A percentile compares a stretch with the other conserved stretches of the same genome.
phyloP scores from a whole-genome alignment of 1,140 invertebrate genomes.

The Notospermus geniculatus region DNA sequence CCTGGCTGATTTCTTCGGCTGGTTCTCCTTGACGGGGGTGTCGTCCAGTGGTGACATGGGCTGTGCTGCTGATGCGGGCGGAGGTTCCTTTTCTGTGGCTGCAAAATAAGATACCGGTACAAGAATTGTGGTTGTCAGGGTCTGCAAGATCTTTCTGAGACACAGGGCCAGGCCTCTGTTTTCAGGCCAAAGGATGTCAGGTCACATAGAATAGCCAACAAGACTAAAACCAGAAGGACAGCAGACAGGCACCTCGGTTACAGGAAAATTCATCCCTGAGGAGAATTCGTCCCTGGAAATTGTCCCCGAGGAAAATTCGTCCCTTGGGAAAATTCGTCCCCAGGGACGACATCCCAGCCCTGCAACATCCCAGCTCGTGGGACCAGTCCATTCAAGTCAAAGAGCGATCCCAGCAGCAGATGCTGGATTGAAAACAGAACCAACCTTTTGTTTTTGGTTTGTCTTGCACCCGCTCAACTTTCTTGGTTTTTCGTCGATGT shows the following conservation, averaged over 20 bases:
- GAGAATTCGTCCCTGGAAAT: not conserved
- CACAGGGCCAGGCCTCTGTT: too few relatives aligned
- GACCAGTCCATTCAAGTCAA: not conserved
- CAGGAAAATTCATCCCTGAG: not conserved
- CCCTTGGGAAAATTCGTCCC: too few relatives aligned
- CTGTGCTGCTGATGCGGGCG: slow-evolving; percentile 14
- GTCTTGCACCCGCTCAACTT: not conserved
- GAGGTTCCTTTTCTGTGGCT: slow-evolving; percentile 11
- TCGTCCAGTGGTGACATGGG: slow-evolving; percentile 12
- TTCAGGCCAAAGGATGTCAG: too few relatives aligned
- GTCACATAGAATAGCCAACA: too few relatives aligned
- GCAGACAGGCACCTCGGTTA: slow-evolving; percentile 3
- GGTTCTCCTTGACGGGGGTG: slow-evolving; percentile 18
- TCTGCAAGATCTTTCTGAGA: too few relatives aligned
- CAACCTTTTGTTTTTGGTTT: not conserved
- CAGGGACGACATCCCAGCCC: not conserved
- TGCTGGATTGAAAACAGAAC: not conserved
- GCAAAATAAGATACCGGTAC: too few relatives aligned
- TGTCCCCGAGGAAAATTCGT: too few relatives aligned
- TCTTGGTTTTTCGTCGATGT: not conserved
- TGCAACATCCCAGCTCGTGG: not conserved
- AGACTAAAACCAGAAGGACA: too few relatives aligned
- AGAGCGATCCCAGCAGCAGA: not conserved
- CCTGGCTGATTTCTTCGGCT: slow-evolving; percentile 33
- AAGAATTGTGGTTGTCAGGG: too few relatives aligned